Base-by-base conservation (phyloP, 1,140 invertebrate genomes). In the Drosophila neocordata region DNA sequence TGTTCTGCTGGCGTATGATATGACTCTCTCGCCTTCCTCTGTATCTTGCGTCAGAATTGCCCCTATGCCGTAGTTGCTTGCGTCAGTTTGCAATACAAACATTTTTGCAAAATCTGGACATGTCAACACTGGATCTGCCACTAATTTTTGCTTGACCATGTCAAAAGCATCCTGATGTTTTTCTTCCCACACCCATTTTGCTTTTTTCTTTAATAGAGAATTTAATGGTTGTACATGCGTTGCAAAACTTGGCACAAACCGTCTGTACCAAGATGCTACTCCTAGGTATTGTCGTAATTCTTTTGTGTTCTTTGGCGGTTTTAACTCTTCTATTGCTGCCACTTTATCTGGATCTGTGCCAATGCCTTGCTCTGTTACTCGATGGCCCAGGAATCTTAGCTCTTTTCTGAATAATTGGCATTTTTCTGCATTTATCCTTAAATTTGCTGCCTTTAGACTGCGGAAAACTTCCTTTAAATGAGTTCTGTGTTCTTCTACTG, bases 1-100 rank as follows among this genome's bases (percentile, higher is more conserved):
- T 4, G 69, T 77, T 35, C 92, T 57, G 38, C 90, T 92, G 0
- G 90, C 90, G 68, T 91, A 93, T 2, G 80, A 78, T 20, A 92
- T 88, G 0, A 92, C 91, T 13, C 27, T 20, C 18, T 68, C 38
- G 1, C 38, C 60, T 27, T 52, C 37, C 7, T 52, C 62, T 1
- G 34, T 37, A 1, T 65, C 20, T n/a, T 91, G 83, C 0, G 76
- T 78, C 4, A 90, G 20, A 7, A 88, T 69, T 0, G 74, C 83
- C 8, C 81, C 74, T 18, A 89, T 31, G 4, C 84, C 84, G 20
- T 66, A 48, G 15, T 89, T 73, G 20, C 71, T 79, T 18, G 90
- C 88, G 20, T 88, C 89, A 6, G 77, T 88, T 18, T 71, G 63
- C 0, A 56, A 31, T 1, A 15, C 1, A 7, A 56, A 56, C 6